Evolutionary conservation across 2,888 invertebrate genomes (phyloP).

Genomic region (Pristionchus japonicus): DNA sequence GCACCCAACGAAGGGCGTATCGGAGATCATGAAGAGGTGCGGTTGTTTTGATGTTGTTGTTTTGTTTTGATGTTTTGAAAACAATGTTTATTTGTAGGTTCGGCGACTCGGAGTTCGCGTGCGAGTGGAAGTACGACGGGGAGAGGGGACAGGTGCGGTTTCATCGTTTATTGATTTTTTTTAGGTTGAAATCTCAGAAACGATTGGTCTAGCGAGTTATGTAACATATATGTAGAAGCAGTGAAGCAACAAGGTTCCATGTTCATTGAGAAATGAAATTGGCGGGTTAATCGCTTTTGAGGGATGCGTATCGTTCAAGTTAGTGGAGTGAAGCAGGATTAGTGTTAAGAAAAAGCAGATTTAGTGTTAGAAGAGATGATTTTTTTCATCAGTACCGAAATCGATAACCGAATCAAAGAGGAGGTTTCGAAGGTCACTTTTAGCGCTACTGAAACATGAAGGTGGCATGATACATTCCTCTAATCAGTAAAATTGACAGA

Average conservation of each 20-base stretch:
- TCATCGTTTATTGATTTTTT: not conserved
- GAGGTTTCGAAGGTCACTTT: no score
- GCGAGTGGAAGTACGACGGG: constrained; percentile 99
- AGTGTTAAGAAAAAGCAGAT: no score
- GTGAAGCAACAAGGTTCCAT: not conserved
- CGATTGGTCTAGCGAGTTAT: not conserved
- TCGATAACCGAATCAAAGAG: no score
- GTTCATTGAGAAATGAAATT: not conserved
- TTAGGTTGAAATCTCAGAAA: not conserved
- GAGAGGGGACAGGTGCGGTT: constrained; percentile 90
- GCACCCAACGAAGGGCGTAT: constrained; percentile 93
- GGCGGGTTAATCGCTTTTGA: no score
- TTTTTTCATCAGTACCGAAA: no score
- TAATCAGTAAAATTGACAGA: constrained; percentile 77
- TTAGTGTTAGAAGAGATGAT: no score
- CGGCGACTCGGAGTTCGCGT: constrained; percentile 88
- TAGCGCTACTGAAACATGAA: no score
- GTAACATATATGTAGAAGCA: not conserved
- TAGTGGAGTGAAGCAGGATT: no score
- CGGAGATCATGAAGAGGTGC: constrained; percentile 66
- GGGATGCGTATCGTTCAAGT: no score
- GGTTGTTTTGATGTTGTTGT: no score
- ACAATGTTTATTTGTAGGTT: constrained; percentile 80
- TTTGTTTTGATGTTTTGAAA: not conserved
- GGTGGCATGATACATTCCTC: no score